A percentile compares a stretch with the other conserved stretches of the same genome.
These are phyloP conservation scores for Cnemophilus loriae DNA, from an alignment of 2,113 vertebrate species.

Conservation along the genomic window DNA sequence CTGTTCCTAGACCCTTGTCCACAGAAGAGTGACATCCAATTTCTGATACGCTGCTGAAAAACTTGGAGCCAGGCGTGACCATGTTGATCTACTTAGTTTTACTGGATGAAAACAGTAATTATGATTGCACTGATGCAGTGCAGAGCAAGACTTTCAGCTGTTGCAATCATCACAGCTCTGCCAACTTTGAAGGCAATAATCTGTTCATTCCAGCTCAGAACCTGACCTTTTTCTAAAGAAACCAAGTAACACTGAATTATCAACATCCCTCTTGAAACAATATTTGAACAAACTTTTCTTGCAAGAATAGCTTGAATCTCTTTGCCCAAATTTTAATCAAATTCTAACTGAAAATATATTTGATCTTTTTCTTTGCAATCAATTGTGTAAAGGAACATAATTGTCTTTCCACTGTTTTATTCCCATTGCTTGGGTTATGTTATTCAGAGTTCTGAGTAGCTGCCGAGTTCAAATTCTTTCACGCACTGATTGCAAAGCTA, in stretches of 20 bases:
- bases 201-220: not conserved
- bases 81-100: constrained; percentile 11
- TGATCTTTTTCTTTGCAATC: not conserved
- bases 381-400: not conserved
- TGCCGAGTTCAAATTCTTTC: not conserved
- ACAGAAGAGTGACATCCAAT: not conserved
- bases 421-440: not conserved
- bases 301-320: not conserved
- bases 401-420: constrained; percentile 13
- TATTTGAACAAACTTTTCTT: not conserved
- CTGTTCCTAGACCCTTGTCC: not conserved
- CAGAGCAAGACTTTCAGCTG: constrained; percentile 3
- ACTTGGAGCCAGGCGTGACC: not conserved
- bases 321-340: not conserved
- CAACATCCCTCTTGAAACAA: not conserved
- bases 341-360: not conserved
- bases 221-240: not conserved
- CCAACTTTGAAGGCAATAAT: not conserved
- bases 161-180: not conserved
- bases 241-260: not conserved
- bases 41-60: constrained; percentile 1
- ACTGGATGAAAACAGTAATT: not conserved
- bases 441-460: not conserved
- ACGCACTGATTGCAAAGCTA: not conserved
- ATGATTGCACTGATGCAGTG: not conserved